Evolutionary conservation across 2,888 invertebrate genomes (phyloP).

Genomic region (Augiades crinisus): DNA sequence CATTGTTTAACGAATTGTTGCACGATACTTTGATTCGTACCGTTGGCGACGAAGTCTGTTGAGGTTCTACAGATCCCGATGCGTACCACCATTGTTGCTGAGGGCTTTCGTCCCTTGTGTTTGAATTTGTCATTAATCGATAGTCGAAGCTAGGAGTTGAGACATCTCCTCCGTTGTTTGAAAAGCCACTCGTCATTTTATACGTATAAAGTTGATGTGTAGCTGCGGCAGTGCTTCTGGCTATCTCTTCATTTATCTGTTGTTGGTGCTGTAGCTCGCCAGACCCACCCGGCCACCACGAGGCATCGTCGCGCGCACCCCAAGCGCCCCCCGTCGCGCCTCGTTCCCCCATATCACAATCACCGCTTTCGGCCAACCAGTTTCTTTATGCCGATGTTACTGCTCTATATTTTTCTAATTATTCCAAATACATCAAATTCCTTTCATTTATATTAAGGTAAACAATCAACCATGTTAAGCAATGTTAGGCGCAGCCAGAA

Average conservation of each 20-base stretch:
- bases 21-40: conserved; percentile 56
- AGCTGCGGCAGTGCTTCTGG: conserved; percentile 68
- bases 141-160: conserved; percentile 88
- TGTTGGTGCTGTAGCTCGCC: conserved; percentile 76
- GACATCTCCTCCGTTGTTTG: conserved; percentile 84
- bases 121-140: conserved; percentile 84
- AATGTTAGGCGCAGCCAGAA: too few species aligned
- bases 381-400: conserved; percentile 62
- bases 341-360: conserved; percentile 76
- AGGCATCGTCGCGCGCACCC: conserved; percentile 81
- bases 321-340: conserved; percentile 80
- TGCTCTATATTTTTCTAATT: conserved; percentile 50
- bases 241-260: conserved; percentile 74
- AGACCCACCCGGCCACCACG: conserved; percentile 78
- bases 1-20: too few species aligned
- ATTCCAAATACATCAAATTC: conserved; percentile 45
- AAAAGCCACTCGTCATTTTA: conserved; percentile 93
- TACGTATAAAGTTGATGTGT: conserved; percentile 90
- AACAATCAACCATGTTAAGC: too few species aligned
- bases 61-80: conserved; percentile 81
- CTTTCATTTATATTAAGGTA: too few species aligned
- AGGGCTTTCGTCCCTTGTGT: conserved; percentile 71
- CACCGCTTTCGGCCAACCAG: conserved; percentile 68
- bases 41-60: conserved; percentile 73
- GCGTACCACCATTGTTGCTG: conserved; percentile 88